Conservation (phyloP, 2,797 vertebrate genomes). For the Tiaroga cobitis region DNA sequence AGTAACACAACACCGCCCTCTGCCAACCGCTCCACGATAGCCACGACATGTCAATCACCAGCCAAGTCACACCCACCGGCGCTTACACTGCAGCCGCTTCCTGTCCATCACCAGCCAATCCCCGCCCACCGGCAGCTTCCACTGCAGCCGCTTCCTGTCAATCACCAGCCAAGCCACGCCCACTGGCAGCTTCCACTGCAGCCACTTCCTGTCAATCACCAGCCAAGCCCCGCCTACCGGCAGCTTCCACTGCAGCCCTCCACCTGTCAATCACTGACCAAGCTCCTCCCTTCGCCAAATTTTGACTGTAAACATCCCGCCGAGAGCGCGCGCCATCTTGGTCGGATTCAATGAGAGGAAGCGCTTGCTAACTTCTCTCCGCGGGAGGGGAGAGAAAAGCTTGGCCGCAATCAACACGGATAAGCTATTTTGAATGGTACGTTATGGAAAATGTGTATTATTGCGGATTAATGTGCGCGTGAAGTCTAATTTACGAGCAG, state of each 20-base stretch:
- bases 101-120: conserved; percentile 49
- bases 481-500: not conserved
- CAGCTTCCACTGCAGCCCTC: not conserved
- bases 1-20: conserved; percentile 70
- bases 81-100: not conserved
- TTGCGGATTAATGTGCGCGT: not conserved
- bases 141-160: conserved; percentile 33
- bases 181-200: conserved; percentile 32
- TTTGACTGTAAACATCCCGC: conserved; percentile 94
- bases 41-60: conserved; percentile 29
- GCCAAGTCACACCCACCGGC: conserved; percentile 68
- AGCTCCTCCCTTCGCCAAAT: conserved; percentile 74
- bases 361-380: conserved; percentile 66
- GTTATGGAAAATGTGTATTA: conserved; percentile 58
- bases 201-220: conserved; percentile 17
- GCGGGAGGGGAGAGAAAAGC: conserved; percentile 69
- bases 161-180: conserved; percentile 65
- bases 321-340: conserved; percentile 93
- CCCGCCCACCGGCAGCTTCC: conserved; percentile 67
- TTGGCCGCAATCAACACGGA: conserved; percentile 65
- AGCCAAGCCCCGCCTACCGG: conserved; percentile 68
- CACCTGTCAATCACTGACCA: not conserved
- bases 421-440: conserved; percentile 66
- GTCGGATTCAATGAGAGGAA: conserved; percentile 89
- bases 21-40: conserved; percentile 44